Conservation (phyloP, 2,797 vertebrate genomes). For the Chanos chanos region DNA sequence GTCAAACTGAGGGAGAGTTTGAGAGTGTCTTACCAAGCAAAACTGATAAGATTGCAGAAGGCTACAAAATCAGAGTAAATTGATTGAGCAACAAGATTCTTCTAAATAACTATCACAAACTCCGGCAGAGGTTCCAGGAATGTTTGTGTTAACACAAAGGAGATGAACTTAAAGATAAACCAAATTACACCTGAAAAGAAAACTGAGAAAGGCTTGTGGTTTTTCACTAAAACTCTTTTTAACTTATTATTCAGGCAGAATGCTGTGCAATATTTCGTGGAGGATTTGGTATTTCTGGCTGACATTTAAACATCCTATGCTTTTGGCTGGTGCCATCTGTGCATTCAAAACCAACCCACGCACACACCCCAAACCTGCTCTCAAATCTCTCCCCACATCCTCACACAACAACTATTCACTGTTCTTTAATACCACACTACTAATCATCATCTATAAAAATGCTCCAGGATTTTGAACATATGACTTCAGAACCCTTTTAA, state of each 20-base stretch:
- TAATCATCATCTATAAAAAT: slow-evolving; percentile 19
- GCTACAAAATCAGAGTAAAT: neutral
- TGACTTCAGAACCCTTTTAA: too few species aligned
- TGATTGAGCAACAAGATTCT: neutral
- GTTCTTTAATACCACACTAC: slow-evolving; percentile 8
- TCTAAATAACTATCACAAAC: slow-evolving; percentile 7
- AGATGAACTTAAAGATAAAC: slow-evolving; percentile 43
- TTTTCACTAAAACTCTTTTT: slow-evolving; percentile 66
- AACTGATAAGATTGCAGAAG: neutral
- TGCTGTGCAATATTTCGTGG: slow-evolving; percentile 37
- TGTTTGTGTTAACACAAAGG: slow-evolving; percentile 46
- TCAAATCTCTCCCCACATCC: slow-evolving; percentile 22
- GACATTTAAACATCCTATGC: slow-evolving; percentile 58
- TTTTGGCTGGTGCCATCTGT: slow-evolving; percentile 46
- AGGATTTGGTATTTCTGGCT: slow-evolving; percentile 46
- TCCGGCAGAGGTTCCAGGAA: slow-evolving; percentile 28
- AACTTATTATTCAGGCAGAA: slow-evolving; percentile 36
- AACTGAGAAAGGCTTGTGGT: slow-evolving; percentile 91
- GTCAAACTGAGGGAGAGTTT: too few species aligned
- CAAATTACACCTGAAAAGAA: slow-evolving; percentile 78
- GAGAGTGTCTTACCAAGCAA: too few species aligned
- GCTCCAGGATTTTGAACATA: neutral
- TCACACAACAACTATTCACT: slow-evolving; percentile 13
- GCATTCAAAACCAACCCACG: slow-evolving; percentile 46
- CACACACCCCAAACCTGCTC: slow-evolving; percentile 5